These are phyloP conservation scores for Seriola rivoliana DNA, from an alignment of 2,113 vertebrate species.

Conservation along the genomic window DNA sequence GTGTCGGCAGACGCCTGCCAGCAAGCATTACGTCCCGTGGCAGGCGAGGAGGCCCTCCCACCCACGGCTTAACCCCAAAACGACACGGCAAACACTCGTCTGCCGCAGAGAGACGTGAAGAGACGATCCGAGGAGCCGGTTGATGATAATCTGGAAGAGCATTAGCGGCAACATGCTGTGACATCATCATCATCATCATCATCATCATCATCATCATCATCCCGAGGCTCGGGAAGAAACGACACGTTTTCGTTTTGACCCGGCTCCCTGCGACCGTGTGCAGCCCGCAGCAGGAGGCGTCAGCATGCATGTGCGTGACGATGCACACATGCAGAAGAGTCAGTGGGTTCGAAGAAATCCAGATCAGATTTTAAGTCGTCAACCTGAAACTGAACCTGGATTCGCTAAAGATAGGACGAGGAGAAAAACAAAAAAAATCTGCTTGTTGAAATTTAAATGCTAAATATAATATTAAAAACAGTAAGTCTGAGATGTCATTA, in stretches of 20 bases:
- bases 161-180: conserved; percentile 42
- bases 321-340: not conserved
- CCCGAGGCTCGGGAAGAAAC: conserved; percentile 35
- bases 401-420: not conserved
- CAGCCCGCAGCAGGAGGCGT: conserved; percentile 21
- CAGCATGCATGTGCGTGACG: not conserved
- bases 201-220: conserved; percentile 31
- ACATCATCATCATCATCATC: conserved; percentile 36
- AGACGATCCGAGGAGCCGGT: conserved; percentile 33
- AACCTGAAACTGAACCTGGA: not conserved
- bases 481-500: too few species aligned
- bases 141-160: conserved; percentile 61
- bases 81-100: conserved; percentile 36
- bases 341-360: not conserved
- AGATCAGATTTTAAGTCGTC: not conserved
- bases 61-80: conserved; percentile 75
- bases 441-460: too few species aligned
- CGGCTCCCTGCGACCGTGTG: conserved; percentile 22
- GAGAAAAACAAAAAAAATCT: too few species aligned
- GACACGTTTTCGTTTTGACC: conserved; percentile 33
- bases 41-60: conserved; percentile 4
- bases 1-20: conserved; percentile 47
- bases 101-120: conserved; percentile 19
- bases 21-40: conserved; percentile 41
- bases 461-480: too few species aligned